Evolutionary conservation across 2,113 vertebrate species (phyloP).

Genomic region (Henicopernis longicauda): DNA sequence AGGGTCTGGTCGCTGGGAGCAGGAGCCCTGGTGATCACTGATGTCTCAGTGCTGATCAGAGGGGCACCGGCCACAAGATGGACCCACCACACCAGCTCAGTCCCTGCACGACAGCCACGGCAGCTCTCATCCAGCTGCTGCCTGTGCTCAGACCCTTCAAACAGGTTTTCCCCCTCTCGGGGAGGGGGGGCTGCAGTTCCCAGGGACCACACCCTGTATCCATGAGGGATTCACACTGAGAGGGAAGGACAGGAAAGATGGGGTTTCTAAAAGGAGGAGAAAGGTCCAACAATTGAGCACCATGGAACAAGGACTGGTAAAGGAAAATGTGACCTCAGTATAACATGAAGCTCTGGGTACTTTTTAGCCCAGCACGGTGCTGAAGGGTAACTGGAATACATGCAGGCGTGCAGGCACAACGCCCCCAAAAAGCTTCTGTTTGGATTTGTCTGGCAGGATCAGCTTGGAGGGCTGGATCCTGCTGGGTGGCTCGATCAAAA

Average conservation of each 20-base stretch:
- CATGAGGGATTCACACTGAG: accelerated
- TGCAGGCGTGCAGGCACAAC: neutral
- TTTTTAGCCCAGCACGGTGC: neutral
- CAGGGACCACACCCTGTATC: too few relatives aligned
- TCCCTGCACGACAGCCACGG: accelerated
- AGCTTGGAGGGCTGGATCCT: neutral
- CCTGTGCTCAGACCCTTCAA: neutral
- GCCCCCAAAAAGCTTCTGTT: neutral
- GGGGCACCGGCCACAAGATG: neutral
- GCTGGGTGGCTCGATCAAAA: neutral
- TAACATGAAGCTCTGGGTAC: neutral
- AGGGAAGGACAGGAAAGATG: neutral
- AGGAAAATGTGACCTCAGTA: accelerated
- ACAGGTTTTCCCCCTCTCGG: accelerated
- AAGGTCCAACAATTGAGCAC: neutral
- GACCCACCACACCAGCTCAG: neutral
- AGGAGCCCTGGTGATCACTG: neutral
- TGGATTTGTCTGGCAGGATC: neutral
- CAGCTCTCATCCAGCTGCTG: neutral
- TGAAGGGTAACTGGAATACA: neutral
- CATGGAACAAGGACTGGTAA: neutral
- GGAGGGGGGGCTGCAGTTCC: neutral
- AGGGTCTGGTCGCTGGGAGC: neutral
- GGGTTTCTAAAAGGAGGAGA: neutral
- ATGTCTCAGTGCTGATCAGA: accelerated